Evolutionary conservation across 2,797 vertebrate species (phyloP).

Genomic region (Crax fasciolata): DNA sequence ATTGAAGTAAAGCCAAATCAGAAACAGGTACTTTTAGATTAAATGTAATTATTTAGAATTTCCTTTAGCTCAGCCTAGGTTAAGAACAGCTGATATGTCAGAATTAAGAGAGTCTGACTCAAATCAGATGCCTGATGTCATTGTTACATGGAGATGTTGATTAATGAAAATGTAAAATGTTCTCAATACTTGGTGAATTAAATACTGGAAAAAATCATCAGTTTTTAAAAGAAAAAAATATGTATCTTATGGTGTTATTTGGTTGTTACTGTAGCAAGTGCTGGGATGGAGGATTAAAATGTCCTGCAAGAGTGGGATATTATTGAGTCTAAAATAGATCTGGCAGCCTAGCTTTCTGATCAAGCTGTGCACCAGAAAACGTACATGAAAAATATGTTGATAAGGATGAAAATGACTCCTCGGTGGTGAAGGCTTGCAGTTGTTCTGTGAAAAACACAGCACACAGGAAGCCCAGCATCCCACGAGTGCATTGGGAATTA

Average conservation of each 20-base stretch:
- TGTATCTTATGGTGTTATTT: not conserved
- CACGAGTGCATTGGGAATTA: not conserved
- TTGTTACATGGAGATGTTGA: not conserved
- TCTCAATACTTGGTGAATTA: not conserved
- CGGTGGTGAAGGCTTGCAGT: not conserved
- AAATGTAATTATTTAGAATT: not conserved
- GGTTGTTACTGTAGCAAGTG: not conserved
- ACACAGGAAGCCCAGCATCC: not conserved
- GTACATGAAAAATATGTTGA: not conserved
- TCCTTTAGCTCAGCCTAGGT: not conserved
- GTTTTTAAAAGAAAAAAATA: not conserved
- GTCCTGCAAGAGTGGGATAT: not conserved
- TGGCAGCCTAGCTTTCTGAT: not conserved
- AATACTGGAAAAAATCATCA: not conserved
- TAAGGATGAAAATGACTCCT: slow-evolving; percentile 4
- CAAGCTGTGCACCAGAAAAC: not conserved
- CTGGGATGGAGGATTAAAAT: slow-evolving; percentile 2
- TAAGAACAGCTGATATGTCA: not conserved
- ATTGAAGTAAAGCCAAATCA: not conserved
- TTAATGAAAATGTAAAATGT: not conserved
- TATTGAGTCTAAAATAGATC: not conserved
- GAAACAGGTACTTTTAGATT: not conserved
- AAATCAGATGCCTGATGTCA: not conserved
- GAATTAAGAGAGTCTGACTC: not conserved
- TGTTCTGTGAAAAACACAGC: not conserved